A percentile compares a stretch with the other conserved stretches of the same genome.
Conservation (phyloP, 2,888 invertebrate genomes). For the Mythimna albipuncta region DNA sequence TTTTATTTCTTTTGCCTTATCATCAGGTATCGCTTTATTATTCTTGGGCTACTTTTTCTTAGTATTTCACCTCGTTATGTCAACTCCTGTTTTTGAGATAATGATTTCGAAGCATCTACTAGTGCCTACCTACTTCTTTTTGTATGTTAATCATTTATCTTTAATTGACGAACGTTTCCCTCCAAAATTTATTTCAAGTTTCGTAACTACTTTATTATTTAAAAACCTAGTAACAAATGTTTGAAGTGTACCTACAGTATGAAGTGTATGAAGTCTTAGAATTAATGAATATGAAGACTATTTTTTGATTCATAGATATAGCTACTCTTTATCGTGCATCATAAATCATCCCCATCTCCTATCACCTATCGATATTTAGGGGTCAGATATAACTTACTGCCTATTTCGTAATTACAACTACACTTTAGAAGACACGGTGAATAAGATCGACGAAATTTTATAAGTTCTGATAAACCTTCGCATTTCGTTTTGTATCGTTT, state of each 20-base stretch:
- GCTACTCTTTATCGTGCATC: too few relatives aligned
- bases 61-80: constrained; percentile 21
- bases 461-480: neutral
- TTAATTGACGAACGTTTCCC: neutral
- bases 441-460: neutral
- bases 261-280: too few relatives aligned
- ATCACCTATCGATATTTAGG: too few relatives aligned
- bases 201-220: too few relatives aligned
- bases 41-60: constrained; percentile 22
- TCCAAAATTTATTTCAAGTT: too few relatives aligned
- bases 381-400: too few relatives aligned
- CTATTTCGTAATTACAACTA: neutral
- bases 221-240: neutral
- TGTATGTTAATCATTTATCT: neutral
- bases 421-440: neutral
- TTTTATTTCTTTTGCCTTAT: constrained; percentile 36
- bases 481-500: neutral
- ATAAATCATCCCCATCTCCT: too few relatives aligned
- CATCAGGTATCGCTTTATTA: constrained; percentile 30
- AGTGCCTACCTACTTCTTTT: neutral
- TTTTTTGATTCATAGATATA: too few relatives aligned
- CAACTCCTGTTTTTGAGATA: constrained; percentile 11
- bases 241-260: too few relatives aligned
- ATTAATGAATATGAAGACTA: too few relatives aligned
- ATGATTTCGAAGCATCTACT: constrained; percentile 11